These are phyloP conservation scores for Nothobranchius kuhntae DNA, from an alignment of 2,113 vertebrate species.

Conservation along the genomic window DNA sequence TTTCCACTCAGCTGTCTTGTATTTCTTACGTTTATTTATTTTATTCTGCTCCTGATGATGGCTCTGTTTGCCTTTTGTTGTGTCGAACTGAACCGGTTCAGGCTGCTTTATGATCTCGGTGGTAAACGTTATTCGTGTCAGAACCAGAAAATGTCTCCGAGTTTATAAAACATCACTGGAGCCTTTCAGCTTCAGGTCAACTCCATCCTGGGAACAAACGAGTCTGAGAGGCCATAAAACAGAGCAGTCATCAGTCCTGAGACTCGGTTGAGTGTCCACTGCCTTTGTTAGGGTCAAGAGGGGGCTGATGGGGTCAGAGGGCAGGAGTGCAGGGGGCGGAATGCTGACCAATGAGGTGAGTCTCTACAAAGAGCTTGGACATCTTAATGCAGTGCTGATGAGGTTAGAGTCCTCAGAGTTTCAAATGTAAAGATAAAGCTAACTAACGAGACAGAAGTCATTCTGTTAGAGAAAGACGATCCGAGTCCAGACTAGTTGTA, in stretches of 20 bases:
- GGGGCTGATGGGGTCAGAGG: constrained; percentile 8
- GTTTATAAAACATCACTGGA: background rate
- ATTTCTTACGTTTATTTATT: too few relatives aligned
- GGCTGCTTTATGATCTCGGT: too few relatives aligned
- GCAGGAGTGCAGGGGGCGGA: constrained; percentile 39
- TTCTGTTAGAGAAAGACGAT: too few relatives aligned
- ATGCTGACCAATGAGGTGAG: constrained; percentile 15
- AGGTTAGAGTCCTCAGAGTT: too few relatives aligned
- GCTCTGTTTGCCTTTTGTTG: background rate
- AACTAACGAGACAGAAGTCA: too few relatives aligned
- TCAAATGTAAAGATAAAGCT: too few relatives aligned
- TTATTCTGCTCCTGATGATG: background rate
- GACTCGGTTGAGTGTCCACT: constrained; percentile 14
- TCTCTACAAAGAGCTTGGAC: constrained; percentile 46
- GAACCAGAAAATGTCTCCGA: background rate
- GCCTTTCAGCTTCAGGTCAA: constrained; percentile 22
- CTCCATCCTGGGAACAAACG: constrained; percentile 20
- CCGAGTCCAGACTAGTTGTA: too few relatives aligned
- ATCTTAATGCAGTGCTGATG: constrained; percentile 13
- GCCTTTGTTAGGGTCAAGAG: constrained; percentile 2
- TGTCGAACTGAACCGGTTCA: background rate
- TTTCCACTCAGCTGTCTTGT: too few relatives aligned
- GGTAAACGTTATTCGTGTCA: too few relatives aligned
- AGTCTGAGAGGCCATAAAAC: background rate
- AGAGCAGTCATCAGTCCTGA: background rate